phyloP scores from a whole-genome alignment of 2,113 vertebrate genomes.

The Rallus limicola region DNA sequence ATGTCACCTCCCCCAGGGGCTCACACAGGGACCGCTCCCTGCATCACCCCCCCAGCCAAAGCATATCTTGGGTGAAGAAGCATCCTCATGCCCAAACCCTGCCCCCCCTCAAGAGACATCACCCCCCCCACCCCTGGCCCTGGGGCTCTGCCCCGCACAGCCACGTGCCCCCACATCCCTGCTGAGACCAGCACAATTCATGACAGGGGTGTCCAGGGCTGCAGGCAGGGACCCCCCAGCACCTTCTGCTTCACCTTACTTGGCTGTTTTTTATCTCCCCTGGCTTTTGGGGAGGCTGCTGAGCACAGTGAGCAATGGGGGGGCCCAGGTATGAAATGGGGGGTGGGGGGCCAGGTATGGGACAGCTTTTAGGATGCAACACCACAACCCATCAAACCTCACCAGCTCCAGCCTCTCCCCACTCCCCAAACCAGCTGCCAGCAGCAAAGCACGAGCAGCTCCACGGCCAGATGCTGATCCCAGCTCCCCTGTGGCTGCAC shows the following conservation, averaged over 20 bases:
- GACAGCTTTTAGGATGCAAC: background rate
- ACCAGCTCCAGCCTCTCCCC: background rate
- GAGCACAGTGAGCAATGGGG: fast-evolving
- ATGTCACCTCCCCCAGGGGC: background rate
- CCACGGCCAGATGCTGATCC: background rate
- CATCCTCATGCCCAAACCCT: background rate
- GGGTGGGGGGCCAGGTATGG: too few relatives aligned
- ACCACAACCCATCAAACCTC: background rate
- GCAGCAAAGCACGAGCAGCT: background rate
- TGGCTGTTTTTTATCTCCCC: background rate
- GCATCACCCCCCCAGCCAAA: background rate
- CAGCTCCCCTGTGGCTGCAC: background rate
- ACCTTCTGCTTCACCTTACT: background rate
- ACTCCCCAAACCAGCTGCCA: background rate
- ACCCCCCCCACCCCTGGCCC: background rate
- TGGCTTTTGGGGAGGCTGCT: background rate
- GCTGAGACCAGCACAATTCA: background rate
- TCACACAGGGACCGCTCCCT: background rate
- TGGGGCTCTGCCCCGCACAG: background rate
- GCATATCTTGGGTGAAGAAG: background rate
- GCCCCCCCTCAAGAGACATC: too few relatives aligned
- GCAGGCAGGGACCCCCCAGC: background rate
- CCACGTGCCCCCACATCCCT: background rate
- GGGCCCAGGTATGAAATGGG: background rate
- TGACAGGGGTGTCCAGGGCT: background rate